Evolutionary conservation across 2,113 vertebrate genomes (phyloP).

Genomic region (Callipepla californica): DNA sequence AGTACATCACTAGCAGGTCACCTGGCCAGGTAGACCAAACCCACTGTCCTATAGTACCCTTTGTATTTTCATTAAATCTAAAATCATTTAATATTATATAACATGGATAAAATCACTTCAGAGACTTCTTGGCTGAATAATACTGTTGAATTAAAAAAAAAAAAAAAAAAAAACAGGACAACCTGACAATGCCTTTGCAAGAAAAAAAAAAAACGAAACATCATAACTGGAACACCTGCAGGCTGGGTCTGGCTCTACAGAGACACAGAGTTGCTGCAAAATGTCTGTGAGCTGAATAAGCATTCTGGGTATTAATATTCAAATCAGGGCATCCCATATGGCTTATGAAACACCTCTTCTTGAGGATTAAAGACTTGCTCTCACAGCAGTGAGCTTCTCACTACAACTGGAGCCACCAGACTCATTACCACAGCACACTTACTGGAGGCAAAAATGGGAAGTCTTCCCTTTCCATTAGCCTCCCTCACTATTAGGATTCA

Average conservation of each 20-base stretch:
- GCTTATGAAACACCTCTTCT: slow-evolving; percentile 57
- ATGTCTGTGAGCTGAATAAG: slow-evolving; percentile 52
- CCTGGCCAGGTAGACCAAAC: slow-evolving; percentile 40
- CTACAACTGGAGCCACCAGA: slow-evolving; percentile 22
- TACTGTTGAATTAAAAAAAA: neutral
- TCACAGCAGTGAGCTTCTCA: slow-evolving; percentile 17
- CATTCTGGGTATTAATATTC: slow-evolving; percentile 53
- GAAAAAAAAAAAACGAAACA: neutral
- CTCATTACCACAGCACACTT: slow-evolving; percentile 49
- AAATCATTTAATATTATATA: slow-evolving; percentile 56
- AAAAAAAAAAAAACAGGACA: neutral
- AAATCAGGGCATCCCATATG: slow-evolving; percentile 42
- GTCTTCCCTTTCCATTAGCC: slow-evolving; percentile 41
- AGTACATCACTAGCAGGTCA: slow-evolving; percentile 24
- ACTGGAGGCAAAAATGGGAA: neutral
- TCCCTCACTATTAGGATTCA: slow-evolving; percentile 37
- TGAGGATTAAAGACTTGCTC: slow-evolving; percentile 55
- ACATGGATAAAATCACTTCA: slow-evolving; percentile 37
- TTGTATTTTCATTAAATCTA: slow-evolving; percentile 48
- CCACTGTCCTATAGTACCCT: slow-evolving; percentile 25
- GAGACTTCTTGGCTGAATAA: slow-evolving; percentile 35
- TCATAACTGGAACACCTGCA: neutral
- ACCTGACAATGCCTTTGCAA: neutral
- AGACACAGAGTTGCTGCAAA: slow-evolving; percentile 7
- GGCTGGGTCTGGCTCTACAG: neutral